Base-by-base conservation (phyloP, 2,113 vertebrate genomes). In the Lethenteron reissneri region DNA sequence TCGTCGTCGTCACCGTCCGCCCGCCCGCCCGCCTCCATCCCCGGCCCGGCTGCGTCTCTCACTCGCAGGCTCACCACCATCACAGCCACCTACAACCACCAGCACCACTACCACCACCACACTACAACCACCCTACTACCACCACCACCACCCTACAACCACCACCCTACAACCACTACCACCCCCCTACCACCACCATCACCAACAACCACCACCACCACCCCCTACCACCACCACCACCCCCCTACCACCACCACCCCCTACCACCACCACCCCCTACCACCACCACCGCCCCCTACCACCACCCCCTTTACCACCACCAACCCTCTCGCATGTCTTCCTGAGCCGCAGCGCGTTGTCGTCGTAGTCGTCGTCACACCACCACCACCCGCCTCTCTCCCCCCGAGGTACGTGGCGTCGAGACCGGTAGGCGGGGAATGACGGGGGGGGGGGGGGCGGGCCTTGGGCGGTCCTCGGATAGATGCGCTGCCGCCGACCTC, bases 21-120 rank as follows among this genome's bases (percentile, higher is more conserved):
- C 73, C 76, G 77, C 76, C 73, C 76, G 75, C 71, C 74, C 17
- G 75, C 82, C 81, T 81, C 75, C 72, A 76, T 70, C 58, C n/a
- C 58, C 69, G 73, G 78, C 71, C 76, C 11, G 81, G 75, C 73
- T 78, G 77, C 71, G 78, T 76, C 80, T 71, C 7, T 69, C 25
- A 19, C 17, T 69, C 71, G 17, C 14, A 41, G 13, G 25, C 5
- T 71, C 70, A 56, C 12, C 57, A 17, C 56, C 69, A 3, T 4
- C 13, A 72, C 12, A 11, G 12, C 60, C 10, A 11, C 17, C 56
- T 4, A 25, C 25, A 25, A 41, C 41, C 41, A 41, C 5, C 41
- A 41, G 1, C 1, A 41, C 25, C 25, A 6, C 41, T 5, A 6
- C 5, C 41, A 41, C 5, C 41, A 41, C 25, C 3, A 25, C 25